Conservation (phyloP, 2,113 vertebrate species). For the Anoura caudifer region DNA sequence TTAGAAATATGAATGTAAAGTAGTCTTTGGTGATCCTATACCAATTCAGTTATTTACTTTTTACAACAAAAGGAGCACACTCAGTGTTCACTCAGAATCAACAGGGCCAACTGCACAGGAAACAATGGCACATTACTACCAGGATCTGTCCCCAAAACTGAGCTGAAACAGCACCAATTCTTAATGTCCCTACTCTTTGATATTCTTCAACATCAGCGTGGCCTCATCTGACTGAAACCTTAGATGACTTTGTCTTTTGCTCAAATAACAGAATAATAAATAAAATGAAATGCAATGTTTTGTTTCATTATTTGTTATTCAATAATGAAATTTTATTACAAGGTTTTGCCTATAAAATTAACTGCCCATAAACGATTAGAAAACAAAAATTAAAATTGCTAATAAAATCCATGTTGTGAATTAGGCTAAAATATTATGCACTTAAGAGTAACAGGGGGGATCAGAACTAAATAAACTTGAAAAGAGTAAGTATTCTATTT, state of each 20-base stretch:
- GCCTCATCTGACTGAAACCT: not conserved
- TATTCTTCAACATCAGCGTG: not conserved
- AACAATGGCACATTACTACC: not conserved
- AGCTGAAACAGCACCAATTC: not conserved
- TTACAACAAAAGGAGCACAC: not conserved
- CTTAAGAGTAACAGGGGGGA: not conserved
- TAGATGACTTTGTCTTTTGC: not conserved
- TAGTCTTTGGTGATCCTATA: not conserved
- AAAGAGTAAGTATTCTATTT: not conserved
- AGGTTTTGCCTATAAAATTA: conserved; percentile 28
- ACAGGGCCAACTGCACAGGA: not conserved
- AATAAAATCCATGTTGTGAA: not conserved
- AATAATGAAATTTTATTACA: not conserved
- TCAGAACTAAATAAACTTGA: not conserved
- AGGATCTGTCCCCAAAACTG: not conserved
- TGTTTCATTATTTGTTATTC: not conserved
- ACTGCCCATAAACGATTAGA: not conserved
- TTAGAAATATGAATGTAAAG: not conserved
- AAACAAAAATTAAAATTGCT: conserved; percentile 3
- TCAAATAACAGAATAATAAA: not conserved
- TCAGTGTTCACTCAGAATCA: not conserved
- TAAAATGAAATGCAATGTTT: not conserved
- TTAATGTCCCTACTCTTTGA: not conserved
- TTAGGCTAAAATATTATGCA: not conserved
- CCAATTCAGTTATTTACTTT: not conserved